Conservation (phyloP, 2,888 invertebrate species). For the Poecilobothrus nobilitatus region DNA sequence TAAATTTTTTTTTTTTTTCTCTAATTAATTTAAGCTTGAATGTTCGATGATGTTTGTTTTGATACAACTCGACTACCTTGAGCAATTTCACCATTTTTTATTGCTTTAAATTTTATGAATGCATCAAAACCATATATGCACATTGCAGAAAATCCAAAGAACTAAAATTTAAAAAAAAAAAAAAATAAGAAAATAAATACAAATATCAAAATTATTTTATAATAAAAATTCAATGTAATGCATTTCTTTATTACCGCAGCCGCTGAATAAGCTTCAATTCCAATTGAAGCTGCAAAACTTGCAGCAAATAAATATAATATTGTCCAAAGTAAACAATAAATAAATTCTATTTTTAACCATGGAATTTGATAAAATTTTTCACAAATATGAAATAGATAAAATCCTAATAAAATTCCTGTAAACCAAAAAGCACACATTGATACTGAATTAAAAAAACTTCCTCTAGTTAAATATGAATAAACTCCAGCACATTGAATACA, state of each 20-base stretch:
- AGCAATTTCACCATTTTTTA: constrained; percentile 59
- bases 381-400: constrained; percentile 78
- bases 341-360: constrained; percentile 75
- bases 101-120: constrained; percentile 64
- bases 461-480: constrained; percentile 49
- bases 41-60: not conserved
- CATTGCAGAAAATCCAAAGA: constrained; percentile 80
- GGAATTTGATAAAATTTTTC: constrained; percentile 79
- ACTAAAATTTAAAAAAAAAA: constrained; percentile 52
- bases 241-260: constrained; percentile 64
- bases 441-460: constrained; percentile 67
- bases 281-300: constrained; percentile 55
- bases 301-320: constrained; percentile 68
- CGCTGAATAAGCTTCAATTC: constrained; percentile 53
- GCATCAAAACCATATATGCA: constrained; percentile 69
- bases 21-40: not conserved
- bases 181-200: not conserved
- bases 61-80: constrained; percentile 48
- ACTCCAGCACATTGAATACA: constrained; percentile 58
- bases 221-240: too few relatives aligned
- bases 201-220: too few relatives aligned
- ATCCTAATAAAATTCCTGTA: constrained; percentile 64
- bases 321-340: constrained; percentile 65
- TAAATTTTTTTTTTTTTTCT: too few relatives aligned
- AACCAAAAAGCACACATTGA: constrained; percentile 81